Conservation (phyloP, 2,797 vertebrate species). For the Gephyroberyx darwinii region DNA sequence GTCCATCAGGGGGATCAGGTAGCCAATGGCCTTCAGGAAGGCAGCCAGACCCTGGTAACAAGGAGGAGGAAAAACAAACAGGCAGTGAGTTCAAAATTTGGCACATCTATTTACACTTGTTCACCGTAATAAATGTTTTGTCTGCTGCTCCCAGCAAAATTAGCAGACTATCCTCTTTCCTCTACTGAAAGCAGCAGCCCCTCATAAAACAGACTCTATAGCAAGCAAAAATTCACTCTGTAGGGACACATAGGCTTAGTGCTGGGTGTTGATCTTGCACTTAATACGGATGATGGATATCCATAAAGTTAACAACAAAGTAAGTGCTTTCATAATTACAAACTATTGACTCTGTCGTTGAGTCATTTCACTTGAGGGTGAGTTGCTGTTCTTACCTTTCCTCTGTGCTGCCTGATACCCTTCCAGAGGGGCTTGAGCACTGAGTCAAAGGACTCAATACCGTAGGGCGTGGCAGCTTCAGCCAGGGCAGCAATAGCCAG, state of each 20-base stretch:
- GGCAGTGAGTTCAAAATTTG: background rate
- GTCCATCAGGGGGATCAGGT: conserved; percentile 98
- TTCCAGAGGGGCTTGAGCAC: conserved; percentile 99
- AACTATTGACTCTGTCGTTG: background rate
- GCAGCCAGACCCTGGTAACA: conserved; percentile 92
- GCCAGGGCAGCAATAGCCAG: conserved; percentile 97
- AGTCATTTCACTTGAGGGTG: background rate
- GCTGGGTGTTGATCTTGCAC: conserved; percentile 59
- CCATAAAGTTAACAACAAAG: background rate
- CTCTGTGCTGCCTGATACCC: conserved; percentile 98
- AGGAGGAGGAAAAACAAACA: background rate
- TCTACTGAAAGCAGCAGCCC: conserved; percentile 53
- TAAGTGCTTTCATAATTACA: background rate
- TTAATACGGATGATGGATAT: background rate
- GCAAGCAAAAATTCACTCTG: conserved; percentile 68
- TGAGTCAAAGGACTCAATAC: conserved; percentile 98
- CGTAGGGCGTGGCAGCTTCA: conserved; percentile 97
- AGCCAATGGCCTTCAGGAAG: conserved; percentile 98
- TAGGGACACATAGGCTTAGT: conserved; percentile 43
- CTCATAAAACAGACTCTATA: conserved; percentile 30
- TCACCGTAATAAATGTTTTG: background rate
- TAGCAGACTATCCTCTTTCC: conserved; percentile 30
- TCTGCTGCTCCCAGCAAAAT: conserved; percentile 47
- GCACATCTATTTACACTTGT: background rate
- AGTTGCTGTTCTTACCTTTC: conserved; percentile 86